A percentile compares a stretch with the other conserved stretches of the same genome.
Evolutionary conservation across 1,140 invertebrate species (phyloP).

Genomic region (Archegozetes longisetosus): DNA sequence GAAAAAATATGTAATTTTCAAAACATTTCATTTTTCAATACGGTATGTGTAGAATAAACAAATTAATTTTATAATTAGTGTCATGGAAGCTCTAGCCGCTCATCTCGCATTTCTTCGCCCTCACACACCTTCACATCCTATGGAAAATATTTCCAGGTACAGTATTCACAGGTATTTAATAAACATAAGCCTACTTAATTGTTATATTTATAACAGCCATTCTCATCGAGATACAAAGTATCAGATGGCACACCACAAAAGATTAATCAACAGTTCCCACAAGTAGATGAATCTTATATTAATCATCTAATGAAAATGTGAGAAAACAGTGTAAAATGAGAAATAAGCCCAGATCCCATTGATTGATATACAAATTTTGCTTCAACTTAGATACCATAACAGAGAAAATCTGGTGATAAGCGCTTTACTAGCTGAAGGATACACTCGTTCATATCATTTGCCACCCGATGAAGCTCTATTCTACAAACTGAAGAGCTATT

Average conservation of each 20-base stretch:
- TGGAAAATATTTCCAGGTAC: slow-evolving; percentile 1
- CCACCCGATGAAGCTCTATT: slow-evolving; percentile 21
- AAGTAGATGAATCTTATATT: slow-evolving; percentile 12
- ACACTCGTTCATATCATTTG: slow-evolving; percentile 19
- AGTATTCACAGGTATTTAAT: neutral
- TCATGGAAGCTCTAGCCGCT: neutral
- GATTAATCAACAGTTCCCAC: slow-evolving; percentile 8
- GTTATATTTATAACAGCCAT: neutral
- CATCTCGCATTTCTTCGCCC: neutral
- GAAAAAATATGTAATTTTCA: neutral
- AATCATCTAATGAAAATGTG: slow-evolving; percentile 9
- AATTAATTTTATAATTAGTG: neutral
- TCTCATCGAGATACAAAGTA: neutral
- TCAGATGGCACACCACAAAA: neutral
- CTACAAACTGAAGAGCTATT: slow-evolving; percentile 22
- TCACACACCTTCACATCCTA: slow-evolving; percentile 2
- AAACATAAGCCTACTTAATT: neutral
- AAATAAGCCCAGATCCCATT: too few relatives aligned
- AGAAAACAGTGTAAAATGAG: neutral
- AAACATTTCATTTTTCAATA: too few relatives aligned
- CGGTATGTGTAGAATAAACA: too few relatives aligned
- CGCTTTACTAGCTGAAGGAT: slow-evolving; percentile 62
- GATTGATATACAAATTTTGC: too few relatives aligned
- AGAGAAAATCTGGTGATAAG: slow-evolving; percentile 79
- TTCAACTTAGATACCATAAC: slow-evolving; percentile 79